Evolutionary conservation across 2,888 invertebrate species (phyloP), one percentile per base, ranked within the genome.

Genomic region (Mamestra brassicae): DNA sequence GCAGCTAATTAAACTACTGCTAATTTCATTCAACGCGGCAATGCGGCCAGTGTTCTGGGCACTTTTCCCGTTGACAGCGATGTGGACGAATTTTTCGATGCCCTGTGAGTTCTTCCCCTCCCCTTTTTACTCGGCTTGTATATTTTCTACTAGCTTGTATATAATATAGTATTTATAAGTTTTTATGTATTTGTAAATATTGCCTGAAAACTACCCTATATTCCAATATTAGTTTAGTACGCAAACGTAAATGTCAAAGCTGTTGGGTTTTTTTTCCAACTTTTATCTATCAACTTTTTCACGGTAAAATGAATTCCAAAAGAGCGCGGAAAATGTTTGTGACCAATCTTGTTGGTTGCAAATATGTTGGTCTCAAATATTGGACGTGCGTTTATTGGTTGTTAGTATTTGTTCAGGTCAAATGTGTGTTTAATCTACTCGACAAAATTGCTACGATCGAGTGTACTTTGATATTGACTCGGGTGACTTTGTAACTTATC

Each of bases 331-430:
- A 50, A 60, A 55, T 78, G 38, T 64, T 71, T 63, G 67, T 34
- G 4, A 26, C 50, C 13, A 42, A 64, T 15, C 0, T 38, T 57
- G 15, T 26, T 66, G 61, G 52, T 36, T 36, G 42, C 50, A 42
- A 84, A 68, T 79, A 68, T 65, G 54, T 66, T 64, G 50, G 61
- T 38, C 26, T 11, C 74, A 79, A 85, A 83, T 79, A 75, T 85
- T 83, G 60, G 68, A 1, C 13, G 45, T 52, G 45, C 62, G 73
- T 66, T 66, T 62, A 55, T 78, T 63, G 50, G 45, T 61, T 55
- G 68, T 64, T 66, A 73, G 73, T 86, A 81, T 87, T 85, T 85
- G 73, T 68, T 76, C 36, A 54, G 76, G 79, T 71, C 76, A 78
- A 76, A 47, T 71, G 79, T 73, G 65, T 55, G 55, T 63, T 71